Evolutionary conservation across 2,113 vertebrate genomes (phyloP), one percentile per base, ranked within the genome.

Genomic region (Panthera tigris): DNA sequence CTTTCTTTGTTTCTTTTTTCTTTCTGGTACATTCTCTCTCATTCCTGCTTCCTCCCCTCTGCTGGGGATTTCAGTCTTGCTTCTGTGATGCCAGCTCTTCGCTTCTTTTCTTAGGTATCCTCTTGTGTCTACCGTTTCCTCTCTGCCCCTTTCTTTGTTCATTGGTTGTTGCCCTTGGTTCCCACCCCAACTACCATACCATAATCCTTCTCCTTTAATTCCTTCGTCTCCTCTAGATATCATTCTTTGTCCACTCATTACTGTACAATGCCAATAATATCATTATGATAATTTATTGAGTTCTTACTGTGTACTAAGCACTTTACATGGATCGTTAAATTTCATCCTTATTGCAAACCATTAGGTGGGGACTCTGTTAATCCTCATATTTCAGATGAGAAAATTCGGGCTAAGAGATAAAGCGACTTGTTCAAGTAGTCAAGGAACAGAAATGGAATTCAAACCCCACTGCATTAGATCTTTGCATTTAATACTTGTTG

Each of bases 301-400:
- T 74, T 83, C 83, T 74, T 55, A 31, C 74, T 94, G 8, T 94
- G 68, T 83, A 87, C 93, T 50, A 65, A 95, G 80, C 65, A 83
- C 68, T 96, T 90, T 63, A 63, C 27, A 87, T 5, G 39, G 92
- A 52, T 81, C 12, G 7, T 89, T 96, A 94, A 80, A 76, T 95
- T 85, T 96, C 65, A 79, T 95, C 55, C 45, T 93, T 76, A 84
- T 16, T 81, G 45, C 79, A 41, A 13, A 63, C 50, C 23, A 31
- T 13, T 57, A 86, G 41, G 36, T 66, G 63, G 74, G 63, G 57
- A 61, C 48, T 65, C 45, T 65, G 36, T 68, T 87, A 71, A 84
- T 87, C 81, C 55, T 89, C 68, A 16, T 78, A 52, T 95, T 83
- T 92, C 92, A 82, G 65, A 76, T 80, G 91, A 89, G 89, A 68